These are phyloP conservation scores for Sebastes matsubarae DNA, from an alignment of 2,797 vertebrate species.

Conservation along the genomic window DNA sequence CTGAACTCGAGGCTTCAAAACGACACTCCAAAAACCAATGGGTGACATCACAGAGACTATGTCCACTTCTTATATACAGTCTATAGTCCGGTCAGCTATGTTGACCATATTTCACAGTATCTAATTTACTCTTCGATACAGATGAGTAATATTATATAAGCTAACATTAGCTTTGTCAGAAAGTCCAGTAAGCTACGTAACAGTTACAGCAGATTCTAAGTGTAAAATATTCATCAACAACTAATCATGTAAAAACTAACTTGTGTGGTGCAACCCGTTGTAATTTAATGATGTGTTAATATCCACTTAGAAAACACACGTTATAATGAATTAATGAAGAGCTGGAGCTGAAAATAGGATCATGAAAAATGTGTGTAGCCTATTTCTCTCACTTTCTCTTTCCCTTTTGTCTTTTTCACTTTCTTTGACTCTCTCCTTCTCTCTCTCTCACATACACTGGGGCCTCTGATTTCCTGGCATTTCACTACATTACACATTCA, in stretches of 20 bases:
- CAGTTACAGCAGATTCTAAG: background rate
- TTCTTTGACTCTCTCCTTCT: background rate
- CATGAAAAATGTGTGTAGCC: background rate
- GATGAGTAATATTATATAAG: background rate
- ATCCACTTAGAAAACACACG: background rate
- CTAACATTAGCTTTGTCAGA: background rate
- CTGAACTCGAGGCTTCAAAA: too few species aligned
- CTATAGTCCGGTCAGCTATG: background rate
- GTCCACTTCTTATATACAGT: too few species aligned
- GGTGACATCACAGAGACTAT: too few species aligned
- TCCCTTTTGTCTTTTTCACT: background rate
- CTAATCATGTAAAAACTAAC: background rate
- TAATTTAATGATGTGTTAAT: background rate
- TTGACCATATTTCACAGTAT: background rate
- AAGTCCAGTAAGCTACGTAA: background rate
- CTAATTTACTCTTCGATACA: background rate
- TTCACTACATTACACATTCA: slow-evolving; percentile 54
- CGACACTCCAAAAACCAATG: too few species aligned
- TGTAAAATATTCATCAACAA: background rate
- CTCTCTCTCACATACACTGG: background rate
- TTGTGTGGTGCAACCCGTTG: background rate
- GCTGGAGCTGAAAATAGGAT: background rate
- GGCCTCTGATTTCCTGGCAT: slow-evolving; percentile 65
- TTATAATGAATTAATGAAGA: background rate
- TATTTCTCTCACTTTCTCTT: slow-evolving; percentile 5